Percentiles rank a stretch among this genome's conserved stretches.
phyloP scores from a whole-genome alignment of 2,797 vertebrate species.

The Leptatherina wallacei region DNA sequence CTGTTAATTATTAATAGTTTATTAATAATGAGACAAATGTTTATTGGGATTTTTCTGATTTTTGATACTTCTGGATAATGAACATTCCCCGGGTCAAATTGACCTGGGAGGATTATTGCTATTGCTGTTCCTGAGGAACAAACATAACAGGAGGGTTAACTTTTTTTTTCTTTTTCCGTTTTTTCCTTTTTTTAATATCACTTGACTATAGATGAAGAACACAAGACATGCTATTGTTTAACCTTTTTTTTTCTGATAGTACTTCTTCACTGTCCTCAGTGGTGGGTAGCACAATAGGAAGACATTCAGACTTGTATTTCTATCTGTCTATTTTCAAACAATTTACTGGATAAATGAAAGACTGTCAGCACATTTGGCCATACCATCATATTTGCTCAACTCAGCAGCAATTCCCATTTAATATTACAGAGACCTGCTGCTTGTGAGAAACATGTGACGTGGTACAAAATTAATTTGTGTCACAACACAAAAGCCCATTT shows the following conservation, averaged over 20 bases:
- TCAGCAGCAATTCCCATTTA: conserved; percentile 31
- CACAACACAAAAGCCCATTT: conserved; percentile 41
- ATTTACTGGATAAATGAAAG: conserved; percentile 40
- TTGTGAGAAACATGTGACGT: conserved; percentile 27
- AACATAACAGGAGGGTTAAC: too few relatives aligned
- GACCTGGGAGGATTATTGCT: too few relatives aligned
- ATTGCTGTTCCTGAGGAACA: too few relatives aligned
- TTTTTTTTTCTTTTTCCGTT: too few relatives aligned
- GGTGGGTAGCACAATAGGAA: not conserved
- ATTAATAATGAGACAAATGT: too few relatives aligned
- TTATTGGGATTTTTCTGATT: too few relatives aligned
- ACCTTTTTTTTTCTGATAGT: not conserved
- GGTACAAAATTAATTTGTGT: conserved; percentile 46
- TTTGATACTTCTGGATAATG: too few relatives aligned
- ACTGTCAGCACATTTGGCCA: conserved; percentile 38
- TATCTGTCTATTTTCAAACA: conserved; percentile 14
- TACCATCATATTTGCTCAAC: conserved; percentile 28
- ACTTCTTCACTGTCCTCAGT: not conserved
- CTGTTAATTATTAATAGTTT: too few relatives aligned
- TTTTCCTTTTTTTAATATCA: too few relatives aligned
- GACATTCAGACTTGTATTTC: not conserved
- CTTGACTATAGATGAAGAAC: too few relatives aligned
- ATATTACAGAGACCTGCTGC: conserved; percentile 56
- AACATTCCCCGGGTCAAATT: too few relatives aligned
- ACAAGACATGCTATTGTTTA: too few relatives aligned